Conservation (phyloP, 92 coral and sea anemone genomes). For the Umimayanthus kanabou region DNA sequence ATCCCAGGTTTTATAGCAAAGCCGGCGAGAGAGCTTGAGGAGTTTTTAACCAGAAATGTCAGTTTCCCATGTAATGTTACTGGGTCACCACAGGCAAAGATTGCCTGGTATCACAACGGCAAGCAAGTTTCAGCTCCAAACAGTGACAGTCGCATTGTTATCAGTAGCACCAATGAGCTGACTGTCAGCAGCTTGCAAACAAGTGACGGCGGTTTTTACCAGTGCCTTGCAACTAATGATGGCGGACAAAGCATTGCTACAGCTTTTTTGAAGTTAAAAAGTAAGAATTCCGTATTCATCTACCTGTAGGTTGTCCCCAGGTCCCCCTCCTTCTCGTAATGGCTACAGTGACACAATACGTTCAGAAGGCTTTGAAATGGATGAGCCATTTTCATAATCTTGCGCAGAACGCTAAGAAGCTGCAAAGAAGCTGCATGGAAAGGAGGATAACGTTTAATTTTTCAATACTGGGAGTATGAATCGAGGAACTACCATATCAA, state of each 20-base stretch:
- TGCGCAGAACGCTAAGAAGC: too few relatives aligned
- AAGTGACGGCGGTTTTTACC: constrained; percentile 81
- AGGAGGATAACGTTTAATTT: too few relatives aligned
- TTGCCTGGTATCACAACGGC: constrained; percentile 94
- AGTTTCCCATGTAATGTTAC: constrained; percentile 72
- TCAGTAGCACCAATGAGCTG: constrained; percentile 64
- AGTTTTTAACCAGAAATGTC: constrained; percentile 54
- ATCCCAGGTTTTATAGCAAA: constrained; percentile 62
- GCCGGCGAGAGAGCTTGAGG: constrained; percentile 54
- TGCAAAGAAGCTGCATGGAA: too few relatives aligned
- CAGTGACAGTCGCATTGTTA: constrained; percentile 39
- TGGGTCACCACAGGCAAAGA: constrained; percentile 69
- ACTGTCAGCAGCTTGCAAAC: constrained; percentile 61
- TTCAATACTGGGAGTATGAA: too few relatives aligned
- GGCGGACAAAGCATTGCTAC: constrained; percentile 76
- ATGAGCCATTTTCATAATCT: too few relatives aligned
- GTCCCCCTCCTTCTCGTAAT: too few relatives aligned
- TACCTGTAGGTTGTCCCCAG: neutral
- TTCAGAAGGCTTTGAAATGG: too few relatives aligned
- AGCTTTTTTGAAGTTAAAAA: constrained; percentile 59
- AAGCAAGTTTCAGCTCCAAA: constrained; percentile 49
- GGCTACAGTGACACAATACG: too few relatives aligned
- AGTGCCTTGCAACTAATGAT: constrained; percentile 86
- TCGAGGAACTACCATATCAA: too few relatives aligned
- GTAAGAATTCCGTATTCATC: constrained; percentile 46